Percentiles rank a stretch among this genome's conserved stretches.
These are phyloP conservation scores for Semicossyphus pulcher DNA, from an alignment of 2,113 vertebrate genomes.

Conservation along the genomic window DNA sequence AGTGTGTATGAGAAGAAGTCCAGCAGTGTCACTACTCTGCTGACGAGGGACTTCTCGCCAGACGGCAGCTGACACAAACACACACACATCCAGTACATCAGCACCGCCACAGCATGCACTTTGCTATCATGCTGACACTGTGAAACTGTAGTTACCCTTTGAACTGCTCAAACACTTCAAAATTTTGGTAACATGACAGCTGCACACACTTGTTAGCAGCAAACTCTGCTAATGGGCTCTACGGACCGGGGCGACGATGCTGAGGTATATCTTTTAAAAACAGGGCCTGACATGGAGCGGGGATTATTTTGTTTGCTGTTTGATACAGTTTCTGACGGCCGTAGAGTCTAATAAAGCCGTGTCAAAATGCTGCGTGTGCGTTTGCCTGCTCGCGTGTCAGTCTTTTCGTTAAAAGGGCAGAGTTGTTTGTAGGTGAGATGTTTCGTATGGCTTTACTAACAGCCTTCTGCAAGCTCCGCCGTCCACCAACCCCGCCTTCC, in stretches of 20 bases:
- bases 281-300: not conserved
- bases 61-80: slow-evolving; percentile 63
- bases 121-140: slow-evolving; percentile 58
- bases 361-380: slow-evolving; percentile 3
- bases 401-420: slow-evolving; percentile 71
- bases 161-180: slow-evolving; percentile 46
- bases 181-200: slow-evolving; percentile 37
- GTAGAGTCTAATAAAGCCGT: slow-evolving; percentile 24
- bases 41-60: slow-evolving; percentile 41
- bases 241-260: not conserved
- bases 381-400: slow-evolving; percentile 25
- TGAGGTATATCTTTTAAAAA: not conserved
- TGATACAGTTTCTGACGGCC: not conserved
- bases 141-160: slow-evolving; percentile 47
- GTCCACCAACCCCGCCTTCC: not conserved
- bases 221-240: not conserved
- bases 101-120: slow-evolving; percentile 26
- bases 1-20: slow-evolving; percentile 40
- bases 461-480: slow-evolving; percentile 39
- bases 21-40: slow-evolving; percentile 47
- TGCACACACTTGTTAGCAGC: slow-evolving; percentile 15
- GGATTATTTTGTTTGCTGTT: slow-evolving; percentile 15
- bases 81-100: slow-evolving; percentile 40
- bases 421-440: slow-evolving; percentile 68
- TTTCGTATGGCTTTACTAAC: slow-evolving; percentile 31